Percentiles rank a stretch among this genome's conserved stretches.
These are phyloP conservation scores for Steinernema carpocapsae DNA, from an alignment of 2,888 invertebrate species.

Conservation along the genomic window DNA sequence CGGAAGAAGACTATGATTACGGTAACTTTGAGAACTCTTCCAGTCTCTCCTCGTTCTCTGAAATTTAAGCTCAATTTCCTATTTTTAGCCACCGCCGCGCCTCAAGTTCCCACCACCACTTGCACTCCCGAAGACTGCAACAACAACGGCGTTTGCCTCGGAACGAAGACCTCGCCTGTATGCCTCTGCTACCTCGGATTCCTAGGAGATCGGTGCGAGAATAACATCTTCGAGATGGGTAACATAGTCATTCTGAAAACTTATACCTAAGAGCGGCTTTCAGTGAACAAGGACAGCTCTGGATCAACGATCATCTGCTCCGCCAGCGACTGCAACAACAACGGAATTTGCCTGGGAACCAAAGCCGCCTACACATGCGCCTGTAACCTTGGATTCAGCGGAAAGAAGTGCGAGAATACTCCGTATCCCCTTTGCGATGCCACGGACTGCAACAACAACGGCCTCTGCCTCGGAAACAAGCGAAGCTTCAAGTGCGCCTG, in stretches of 20 bases:
- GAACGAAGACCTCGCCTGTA: slow-evolving; percentile 69
- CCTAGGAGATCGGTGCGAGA: slow-evolving; percentile 56
- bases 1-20: not conserved
- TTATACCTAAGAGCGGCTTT: not conserved
- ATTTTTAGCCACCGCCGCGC: slow-evolving; percentile 22
- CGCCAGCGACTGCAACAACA: slow-evolving; percentile 59
- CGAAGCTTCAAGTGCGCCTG: slow-evolving; percentile 55
- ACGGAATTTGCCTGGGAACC: slow-evolving; percentile 59
- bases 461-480: slow-evolving; percentile 59
- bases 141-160: slow-evolving; percentile 58
- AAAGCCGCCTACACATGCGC: slow-evolving; percentile 57
- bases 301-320: slow-evolving; percentile 49
- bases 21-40: not conserved
- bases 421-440: slow-evolving; percentile 52
- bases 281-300: slow-evolving; percentile 13
- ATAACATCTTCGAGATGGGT: slow-evolving; percentile 42
- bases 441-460: slow-evolving; percentile 60
- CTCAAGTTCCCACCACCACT: not conserved
- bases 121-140: slow-evolving; percentile 49
- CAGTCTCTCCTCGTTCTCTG: not conserved
- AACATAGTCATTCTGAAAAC: not conserved
- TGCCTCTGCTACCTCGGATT: slow-evolving; percentile 75
- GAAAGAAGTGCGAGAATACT: slow-evolving; percentile 51
- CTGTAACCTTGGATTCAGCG: slow-evolving; percentile 47
- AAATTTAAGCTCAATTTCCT: not conserved